These are phyloP conservation scores for Microctonus aethiopoides DNA, from an alignment of 2,888 invertebrate species.

Conservation along the genomic window DNA sequence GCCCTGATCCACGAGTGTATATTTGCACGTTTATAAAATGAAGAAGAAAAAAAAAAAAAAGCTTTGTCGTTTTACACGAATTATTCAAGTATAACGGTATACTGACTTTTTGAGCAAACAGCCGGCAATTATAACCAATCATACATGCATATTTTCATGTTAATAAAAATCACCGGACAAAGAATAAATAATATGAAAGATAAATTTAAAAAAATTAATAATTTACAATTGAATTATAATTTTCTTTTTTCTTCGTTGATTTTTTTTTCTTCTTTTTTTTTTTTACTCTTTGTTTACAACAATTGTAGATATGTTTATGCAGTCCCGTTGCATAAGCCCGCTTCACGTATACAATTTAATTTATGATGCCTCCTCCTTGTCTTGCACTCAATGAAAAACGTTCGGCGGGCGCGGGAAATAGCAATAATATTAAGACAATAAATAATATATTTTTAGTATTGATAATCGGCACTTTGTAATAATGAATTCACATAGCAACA, in stretches of 20 bases:
- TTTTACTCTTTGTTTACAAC: conserved; percentile 18
- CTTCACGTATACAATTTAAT: conserved; percentile 36
- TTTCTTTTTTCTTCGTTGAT: neutral
- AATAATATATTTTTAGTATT: neutral
- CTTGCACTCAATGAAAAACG: conserved; percentile 36
- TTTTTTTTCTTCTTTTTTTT: neutral
- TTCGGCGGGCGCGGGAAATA: conserved; percentile 50
- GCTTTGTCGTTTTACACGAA: conserved; percentile 35
- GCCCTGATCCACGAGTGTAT: conserved; percentile 18
- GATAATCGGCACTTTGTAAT: conserved; percentile 13
- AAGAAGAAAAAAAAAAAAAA: too few relatives aligned
- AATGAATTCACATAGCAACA: conserved; percentile 10
- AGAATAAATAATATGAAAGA: neutral
- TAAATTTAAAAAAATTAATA: too few relatives aligned
- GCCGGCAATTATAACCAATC: conserved; percentile 18
- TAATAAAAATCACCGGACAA: neutral
- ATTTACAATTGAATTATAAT: neutral
- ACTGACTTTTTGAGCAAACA: conserved; percentile 11
- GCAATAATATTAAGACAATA: neutral
- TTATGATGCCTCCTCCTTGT: conserved; percentile 21
- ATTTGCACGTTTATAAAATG: conserved; percentile 12
- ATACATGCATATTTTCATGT: conserved; percentile 7
- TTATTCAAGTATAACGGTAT: conserved; percentile 24
- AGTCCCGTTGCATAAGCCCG: conserved; percentile 54
- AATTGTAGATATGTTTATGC: conserved; percentile 51